These are phyloP conservation scores for Hydraecia micacea DNA, from an alignment of 2,888 invertebrate species.

Conservation along the genomic window DNA sequence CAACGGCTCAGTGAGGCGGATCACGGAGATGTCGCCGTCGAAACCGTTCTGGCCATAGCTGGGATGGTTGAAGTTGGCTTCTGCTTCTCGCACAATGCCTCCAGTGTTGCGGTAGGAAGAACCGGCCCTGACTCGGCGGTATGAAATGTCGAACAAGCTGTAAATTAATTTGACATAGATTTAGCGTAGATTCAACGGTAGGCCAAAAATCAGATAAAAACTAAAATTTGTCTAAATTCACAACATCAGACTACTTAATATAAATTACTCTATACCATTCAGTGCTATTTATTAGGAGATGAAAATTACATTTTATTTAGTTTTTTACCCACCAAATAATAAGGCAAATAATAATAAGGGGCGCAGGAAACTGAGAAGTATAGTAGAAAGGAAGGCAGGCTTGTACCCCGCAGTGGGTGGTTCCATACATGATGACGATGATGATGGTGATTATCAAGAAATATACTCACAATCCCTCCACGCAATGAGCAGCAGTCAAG, in stretches of 20 bases:
- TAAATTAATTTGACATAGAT: conserved; percentile 1
- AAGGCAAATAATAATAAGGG: not conserved
- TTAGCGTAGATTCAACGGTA: not conserved
- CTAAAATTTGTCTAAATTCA: not conserved
- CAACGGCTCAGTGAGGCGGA: conserved; percentile 63
- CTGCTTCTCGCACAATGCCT: conserved; percentile 70
- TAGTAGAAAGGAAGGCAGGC: not conserved
- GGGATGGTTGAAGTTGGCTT: conserved; percentile 71
- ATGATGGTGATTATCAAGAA: not conserved
- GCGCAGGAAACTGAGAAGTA: not conserved
- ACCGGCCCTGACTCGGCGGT: conserved; percentile 72
- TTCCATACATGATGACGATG: not conserved
- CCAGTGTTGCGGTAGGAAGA: conserved; percentile 74
- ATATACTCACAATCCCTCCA: conserved; percentile 61
- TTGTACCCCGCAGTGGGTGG: not conserved
- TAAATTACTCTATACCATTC: not conserved
- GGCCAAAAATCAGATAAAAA: not conserved
- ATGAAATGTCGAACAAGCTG: not conserved
- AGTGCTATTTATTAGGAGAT: not conserved
- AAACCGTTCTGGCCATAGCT: conserved; percentile 62
- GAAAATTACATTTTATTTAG: not conserved
- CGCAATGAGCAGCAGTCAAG: conserved; percentile 71
- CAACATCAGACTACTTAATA: not conserved
- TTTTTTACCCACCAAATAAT: not conserved
- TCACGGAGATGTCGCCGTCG: conserved; percentile 76